Percentiles rank a stretch among this genome's conserved stretches.
Evolutionary conservation across 1,140 invertebrate genomes (phyloP).

Genomic region (Drosophila mojavensis): DNA sequence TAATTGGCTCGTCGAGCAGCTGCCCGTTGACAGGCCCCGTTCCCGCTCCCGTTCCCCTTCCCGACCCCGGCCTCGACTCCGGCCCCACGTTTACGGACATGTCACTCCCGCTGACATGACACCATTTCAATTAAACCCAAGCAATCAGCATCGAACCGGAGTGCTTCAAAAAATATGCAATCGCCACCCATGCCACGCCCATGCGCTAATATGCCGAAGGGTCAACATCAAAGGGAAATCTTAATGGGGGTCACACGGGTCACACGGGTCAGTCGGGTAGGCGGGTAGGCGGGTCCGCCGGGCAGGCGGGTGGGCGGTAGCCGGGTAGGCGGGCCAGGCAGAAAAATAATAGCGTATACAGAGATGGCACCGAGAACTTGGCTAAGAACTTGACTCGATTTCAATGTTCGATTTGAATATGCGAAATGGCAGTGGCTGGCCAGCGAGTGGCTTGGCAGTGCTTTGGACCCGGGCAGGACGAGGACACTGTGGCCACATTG

Average conservation of each 20-base stretch:
- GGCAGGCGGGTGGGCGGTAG: no score
- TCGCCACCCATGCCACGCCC: conserved; percentile 19
- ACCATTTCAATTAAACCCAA: conserved; percentile 42
- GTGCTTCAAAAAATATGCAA: background rate
- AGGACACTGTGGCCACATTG: conserved; percentile 29
- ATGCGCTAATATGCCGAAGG: conserved; percentile 23
- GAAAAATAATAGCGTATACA: conserved; percentile 6
- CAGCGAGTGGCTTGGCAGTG: background rate
- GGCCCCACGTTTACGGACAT: conserved; percentile 1
- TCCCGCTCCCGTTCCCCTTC: background rate
- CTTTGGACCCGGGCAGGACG: background rate
- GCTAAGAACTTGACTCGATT: conserved; percentile 6
- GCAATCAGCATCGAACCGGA: conserved; percentile 17
- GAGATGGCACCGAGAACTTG: background rate
- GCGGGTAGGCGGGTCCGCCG: no score
- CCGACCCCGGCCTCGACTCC: no score
- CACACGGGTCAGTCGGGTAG: no score
- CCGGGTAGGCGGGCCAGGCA: no score
- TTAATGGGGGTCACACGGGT: conserved; percentile 2
- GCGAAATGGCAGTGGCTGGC: background rate
- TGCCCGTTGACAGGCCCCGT: conserved; percentile 9
- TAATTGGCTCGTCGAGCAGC: conserved; percentile 35
- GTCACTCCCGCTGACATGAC: conserved; percentile 1
- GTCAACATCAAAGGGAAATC: conserved; percentile 38
- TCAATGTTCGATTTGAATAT: conserved; percentile 4